Base-by-base conservation (phyloP, 30 jellyfish, hydroid and myxozoan species). In the Pelagia noctiluca region DNA sequence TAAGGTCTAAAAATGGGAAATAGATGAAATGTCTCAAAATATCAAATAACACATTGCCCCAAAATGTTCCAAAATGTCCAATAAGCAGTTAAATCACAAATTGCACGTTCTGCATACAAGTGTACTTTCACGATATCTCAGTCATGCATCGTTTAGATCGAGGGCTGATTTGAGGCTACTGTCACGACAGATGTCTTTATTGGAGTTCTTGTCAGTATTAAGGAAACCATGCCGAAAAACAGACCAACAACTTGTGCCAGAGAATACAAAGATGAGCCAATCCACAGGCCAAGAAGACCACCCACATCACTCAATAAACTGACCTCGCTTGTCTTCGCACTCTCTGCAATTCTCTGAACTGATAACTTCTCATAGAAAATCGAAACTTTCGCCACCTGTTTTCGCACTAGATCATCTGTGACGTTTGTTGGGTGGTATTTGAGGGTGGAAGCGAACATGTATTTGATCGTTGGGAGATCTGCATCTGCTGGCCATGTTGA, bases 211-310 rank as follows among this genome's bases (percentile, higher is more conserved):
- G 13, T 23, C 2, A 77, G 4, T 33, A 37, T 5, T n/a, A 63
- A 11, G 7, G 31, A 57, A 8, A 61, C 21, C 16, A 77, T 33
- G 0, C 82, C 38, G 23, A 18, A 26, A 18, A 79, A 19, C 31
- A 79, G 50, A 1, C 50, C 83, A 79, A 79, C 3, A 25, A 24
- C 29, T 30, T 79, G 82, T 7, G 64, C 8, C 18, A 64, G 75
- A 0, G 90, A n/a, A 64, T 21, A 63, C 11, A 79, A 69, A 19
- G 90, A 79, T 32, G 82, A 72, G 25, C 90, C 90, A 30, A 54
- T 46, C 90, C 90, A 79, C 46, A 79, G 64, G 22, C 90, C 90
- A 63, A 79, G 90, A 64, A 63, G 90, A 61, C 90, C 90, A 33
- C 90, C 90, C 32, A 79, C 64, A 36, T 64, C 57, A 35, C 90